Conservation (phyloP, 2,113 vertebrate genomes). For the Anguilla rostrata region DNA sequence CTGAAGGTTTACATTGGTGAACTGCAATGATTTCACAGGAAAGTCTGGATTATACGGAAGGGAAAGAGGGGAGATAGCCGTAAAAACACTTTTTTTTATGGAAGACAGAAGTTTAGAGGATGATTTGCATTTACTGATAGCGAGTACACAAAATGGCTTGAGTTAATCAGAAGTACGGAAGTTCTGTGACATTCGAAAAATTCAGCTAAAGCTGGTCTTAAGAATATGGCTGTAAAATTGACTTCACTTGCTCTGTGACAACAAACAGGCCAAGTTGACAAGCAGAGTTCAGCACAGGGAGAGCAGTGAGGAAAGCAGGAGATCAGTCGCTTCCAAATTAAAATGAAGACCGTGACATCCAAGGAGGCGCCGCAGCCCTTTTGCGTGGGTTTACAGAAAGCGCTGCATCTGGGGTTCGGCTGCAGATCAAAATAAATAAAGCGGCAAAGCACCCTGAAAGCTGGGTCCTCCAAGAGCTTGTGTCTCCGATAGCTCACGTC, state of each 20-base stretch:
- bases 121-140: neutral
- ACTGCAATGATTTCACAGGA: neutral
- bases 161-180: neutral
- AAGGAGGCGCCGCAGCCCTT: neutral
- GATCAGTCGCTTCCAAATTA: conserved; percentile 10
- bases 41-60: neutral
- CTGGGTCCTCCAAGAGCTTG: no score
- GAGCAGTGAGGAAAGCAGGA: neutral
- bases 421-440: neutral
- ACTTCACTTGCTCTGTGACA: neutral
- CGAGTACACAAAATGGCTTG: neutral
- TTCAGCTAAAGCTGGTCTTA: neutral
- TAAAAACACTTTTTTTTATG: neutral
- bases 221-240: neutral
- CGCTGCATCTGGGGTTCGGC: neutral
- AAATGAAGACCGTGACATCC: neutral
- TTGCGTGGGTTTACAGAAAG: conserved; percentile 13
- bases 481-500: no score
- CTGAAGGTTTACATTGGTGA: neutral
- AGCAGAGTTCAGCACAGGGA: conserved; percentile 11
- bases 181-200: neutral
- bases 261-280: neutral
- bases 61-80: neutral
- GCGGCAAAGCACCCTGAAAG: neutral
- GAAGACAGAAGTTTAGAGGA: neutral